Percentiles rank a stretch among this genome's conserved stretches.
These are phyloP conservation scores for Cavia porcellus DNA, from an alignment of 2,113 vertebrate genomes.

Conservation along the genomic window DNA sequence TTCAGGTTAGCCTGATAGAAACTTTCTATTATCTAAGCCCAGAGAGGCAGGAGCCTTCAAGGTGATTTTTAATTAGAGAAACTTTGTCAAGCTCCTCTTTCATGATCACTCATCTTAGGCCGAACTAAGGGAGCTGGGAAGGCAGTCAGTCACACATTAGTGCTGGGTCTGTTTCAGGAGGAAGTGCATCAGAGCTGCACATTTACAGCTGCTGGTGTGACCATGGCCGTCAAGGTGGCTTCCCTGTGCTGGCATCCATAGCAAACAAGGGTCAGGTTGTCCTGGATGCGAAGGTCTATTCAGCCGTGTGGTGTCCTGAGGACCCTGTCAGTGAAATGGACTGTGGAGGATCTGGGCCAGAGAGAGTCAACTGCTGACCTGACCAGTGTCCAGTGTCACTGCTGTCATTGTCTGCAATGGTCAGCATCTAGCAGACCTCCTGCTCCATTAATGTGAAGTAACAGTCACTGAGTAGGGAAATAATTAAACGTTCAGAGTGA, in stretches of 20 bases:
- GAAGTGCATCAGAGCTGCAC: not conserved
- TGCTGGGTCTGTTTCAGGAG: not conserved
- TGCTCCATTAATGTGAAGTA: not conserved
- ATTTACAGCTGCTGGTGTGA: not conserved
- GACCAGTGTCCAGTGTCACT: not conserved
- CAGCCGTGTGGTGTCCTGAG: not conserved
- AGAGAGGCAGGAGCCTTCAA: not conserved
- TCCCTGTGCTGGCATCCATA: too few relatives aligned
- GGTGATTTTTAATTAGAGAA: slow-evolving; percentile 33
- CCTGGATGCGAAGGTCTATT: not conserved
- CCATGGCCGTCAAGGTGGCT: too few relatives aligned
- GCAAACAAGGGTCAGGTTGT: not conserved
- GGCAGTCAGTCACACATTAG: not conserved
- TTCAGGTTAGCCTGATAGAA: slow-evolving; percentile 4
- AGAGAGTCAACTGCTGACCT: not conserved
- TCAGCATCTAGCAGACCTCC: not conserved
- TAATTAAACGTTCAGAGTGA: not conserved
- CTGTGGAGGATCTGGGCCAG: not conserved
- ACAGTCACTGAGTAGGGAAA: not conserved
- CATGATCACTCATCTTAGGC: not conserved
- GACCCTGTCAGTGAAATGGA: too few relatives aligned
- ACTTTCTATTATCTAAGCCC: slow-evolving; percentile 33
- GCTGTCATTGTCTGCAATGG: not conserved
- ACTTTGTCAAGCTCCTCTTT: slow-evolving; percentile 49
- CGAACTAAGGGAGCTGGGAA: not conserved